These are phyloP conservation scores for Forbesichthys papilliferus DNA, from an alignment of 2,113 vertebrate species.

Conservation along the genomic window DNA sequence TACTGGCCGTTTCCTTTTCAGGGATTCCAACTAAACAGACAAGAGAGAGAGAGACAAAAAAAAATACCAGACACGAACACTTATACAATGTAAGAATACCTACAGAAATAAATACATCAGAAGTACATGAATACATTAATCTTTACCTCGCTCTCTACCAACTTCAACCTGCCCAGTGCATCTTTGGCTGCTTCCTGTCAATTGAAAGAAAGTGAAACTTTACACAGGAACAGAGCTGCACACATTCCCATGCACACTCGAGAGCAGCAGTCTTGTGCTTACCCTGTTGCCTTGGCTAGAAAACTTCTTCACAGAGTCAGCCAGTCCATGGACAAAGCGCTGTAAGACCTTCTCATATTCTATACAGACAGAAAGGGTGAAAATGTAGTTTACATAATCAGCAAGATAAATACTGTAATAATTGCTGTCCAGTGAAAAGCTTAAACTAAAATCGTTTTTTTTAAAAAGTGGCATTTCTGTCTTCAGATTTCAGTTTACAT, in stretches of 20 bases:
- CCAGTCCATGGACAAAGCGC: constrained; percentile 78
- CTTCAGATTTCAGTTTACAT: not conserved
- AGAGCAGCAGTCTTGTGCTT: constrained; percentile 32
- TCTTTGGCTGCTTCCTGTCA: constrained; percentile 88
- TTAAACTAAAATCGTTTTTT: too few relatives aligned
- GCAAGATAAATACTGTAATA: not conserved
- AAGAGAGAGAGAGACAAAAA: constrained; percentile 13
- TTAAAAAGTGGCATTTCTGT: too few relatives aligned
- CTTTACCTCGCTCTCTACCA: constrained; percentile 85
- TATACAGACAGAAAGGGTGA: constrained; percentile 39
- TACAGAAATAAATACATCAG: not conserved
- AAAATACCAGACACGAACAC: not conserved
- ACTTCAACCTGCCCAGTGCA: constrained; percentile 81
- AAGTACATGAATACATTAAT: too few relatives aligned
- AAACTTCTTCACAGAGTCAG: constrained; percentile 81
- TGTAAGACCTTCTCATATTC: constrained; percentile 83
- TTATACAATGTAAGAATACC: not conserved
- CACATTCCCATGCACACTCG: not conserved
- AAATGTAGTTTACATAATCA: not conserved
- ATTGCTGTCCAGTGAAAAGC: too few relatives aligned
- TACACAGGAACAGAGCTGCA: not conserved
- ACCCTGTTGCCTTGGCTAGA: constrained; percentile 87
- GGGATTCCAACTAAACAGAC: constrained; percentile 69
- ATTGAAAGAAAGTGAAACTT: constrained; percentile 1
- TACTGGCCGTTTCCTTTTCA: constrained; percentile 64